phyloP scores from a whole-genome alignment of 2,888 invertebrate genomes.

The Coenonympha arcania region DNA sequence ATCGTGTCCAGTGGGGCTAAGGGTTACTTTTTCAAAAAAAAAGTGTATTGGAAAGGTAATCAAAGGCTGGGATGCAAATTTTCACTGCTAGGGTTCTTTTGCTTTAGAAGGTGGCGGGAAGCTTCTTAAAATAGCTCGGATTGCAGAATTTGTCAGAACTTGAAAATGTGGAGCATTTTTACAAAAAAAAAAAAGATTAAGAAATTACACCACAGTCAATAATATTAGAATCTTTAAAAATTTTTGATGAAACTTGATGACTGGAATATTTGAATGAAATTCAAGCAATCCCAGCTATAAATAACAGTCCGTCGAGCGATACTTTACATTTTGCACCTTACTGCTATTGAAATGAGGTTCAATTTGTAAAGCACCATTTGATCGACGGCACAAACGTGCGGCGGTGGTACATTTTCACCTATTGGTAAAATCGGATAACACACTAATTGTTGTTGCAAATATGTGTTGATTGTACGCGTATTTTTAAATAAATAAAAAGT shows the following conservation, averaged over 20 bases:
- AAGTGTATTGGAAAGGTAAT: constrained; percentile 20
- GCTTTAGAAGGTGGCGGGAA: constrained; percentile 66
- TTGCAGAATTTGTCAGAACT: constrained; percentile 17
- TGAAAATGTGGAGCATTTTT: no score
- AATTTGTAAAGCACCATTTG: constrained; percentile 9
- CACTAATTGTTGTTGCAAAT: constrained; percentile 19
- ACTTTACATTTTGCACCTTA: constrained; percentile 10
- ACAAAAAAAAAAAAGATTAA: no score
- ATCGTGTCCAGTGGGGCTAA: constrained; percentile 66
- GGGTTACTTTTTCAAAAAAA: constrained; percentile 36
- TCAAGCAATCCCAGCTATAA: constrained; percentile 37
- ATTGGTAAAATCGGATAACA: constrained; percentile 19
- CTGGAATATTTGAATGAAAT: neutral
- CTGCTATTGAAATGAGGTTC: neutral
- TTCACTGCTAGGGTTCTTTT: constrained; percentile 57
- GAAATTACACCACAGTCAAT: no score
- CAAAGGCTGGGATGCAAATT: constrained; percentile 31
- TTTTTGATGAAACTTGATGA: no score
- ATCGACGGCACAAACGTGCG: constrained; percentile 42
- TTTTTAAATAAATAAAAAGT: neutral
- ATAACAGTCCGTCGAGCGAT: constrained; percentile 12
- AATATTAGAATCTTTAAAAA: no score
- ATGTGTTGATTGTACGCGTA: constrained; percentile 14
- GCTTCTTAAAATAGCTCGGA: constrained; percentile 33
- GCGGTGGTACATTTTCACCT: constrained; percentile 38